phyloP scores from a whole-genome alignment of 2,888 invertebrate genomes.

The Thymelicus acteon region DNA sequence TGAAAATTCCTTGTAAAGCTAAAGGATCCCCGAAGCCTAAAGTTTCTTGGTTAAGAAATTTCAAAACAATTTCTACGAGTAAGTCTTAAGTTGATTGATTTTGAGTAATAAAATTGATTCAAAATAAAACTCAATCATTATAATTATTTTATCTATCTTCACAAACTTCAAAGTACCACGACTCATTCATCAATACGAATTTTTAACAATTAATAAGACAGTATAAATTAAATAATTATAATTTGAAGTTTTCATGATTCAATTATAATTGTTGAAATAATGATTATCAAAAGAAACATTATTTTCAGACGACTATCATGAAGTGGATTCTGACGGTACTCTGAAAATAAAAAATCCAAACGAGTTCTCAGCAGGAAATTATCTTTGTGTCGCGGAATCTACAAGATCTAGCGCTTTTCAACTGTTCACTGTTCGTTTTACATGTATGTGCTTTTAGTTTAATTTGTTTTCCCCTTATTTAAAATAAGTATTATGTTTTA shows the following conservation, averaged over 20 bases:
- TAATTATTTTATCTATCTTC: too few species aligned
- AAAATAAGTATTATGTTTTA: too few species aligned
- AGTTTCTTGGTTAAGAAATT: slow-evolving; percentile 1
- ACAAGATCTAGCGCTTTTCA: not conserved
- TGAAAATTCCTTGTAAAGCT: slow-evolving; percentile 25
- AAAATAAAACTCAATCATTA: too few species aligned
- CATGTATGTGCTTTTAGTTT: not conserved
- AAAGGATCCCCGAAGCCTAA: slow-evolving; percentile 18
- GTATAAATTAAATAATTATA: too few species aligned
- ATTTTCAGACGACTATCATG: not conserved
- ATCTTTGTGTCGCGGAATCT: not conserved
- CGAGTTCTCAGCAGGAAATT: not conserved
- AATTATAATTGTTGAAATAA: not conserved
- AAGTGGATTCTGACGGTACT: not conserved
- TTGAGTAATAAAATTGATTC: not conserved
- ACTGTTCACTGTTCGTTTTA: not conserved
- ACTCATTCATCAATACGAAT: too few species aligned
- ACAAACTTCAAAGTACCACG: too few species aligned
- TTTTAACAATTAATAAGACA: too few species aligned
- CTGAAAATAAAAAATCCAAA: not conserved
- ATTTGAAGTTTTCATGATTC: not conserved
- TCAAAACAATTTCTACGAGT: not conserved
- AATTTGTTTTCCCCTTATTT: too few species aligned
- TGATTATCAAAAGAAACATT: not conserved
- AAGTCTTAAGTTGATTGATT: not conserved